Base-by-base conservation (phyloP, 2,113 vertebrate species). In the Melanocharis versteri region DNA sequence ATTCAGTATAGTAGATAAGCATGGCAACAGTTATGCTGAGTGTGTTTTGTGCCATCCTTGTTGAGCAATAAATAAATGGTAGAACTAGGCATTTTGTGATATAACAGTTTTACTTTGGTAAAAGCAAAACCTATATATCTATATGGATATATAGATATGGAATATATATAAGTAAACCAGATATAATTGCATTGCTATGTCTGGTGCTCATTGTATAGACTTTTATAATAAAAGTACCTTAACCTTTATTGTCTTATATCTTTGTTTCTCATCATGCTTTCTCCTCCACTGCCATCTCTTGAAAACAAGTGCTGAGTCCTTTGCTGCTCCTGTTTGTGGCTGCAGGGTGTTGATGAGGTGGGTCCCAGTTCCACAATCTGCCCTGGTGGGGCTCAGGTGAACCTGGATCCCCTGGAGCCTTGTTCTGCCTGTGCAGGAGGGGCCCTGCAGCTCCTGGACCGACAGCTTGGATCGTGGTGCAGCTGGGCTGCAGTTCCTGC, bases 41-140 rank as follows among this genome's bases (percentile, higher is more conserved):
- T 98, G 97, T 98, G 94, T 98, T 98, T 98, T 98, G 98, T 99
- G 98, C 98, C 98, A 99, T 98, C 97, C 97, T 98, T 98, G 98
- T 98, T 97, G 97, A 99, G 98, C 98, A 99, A 98, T 99, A 99
- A 99, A 98, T 98, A 99, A 97, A 97, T 97, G 97, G 96, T 97
- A 98, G 97, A 96, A 93, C 89, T 98, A 98, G 98, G 96, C 97
- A 97, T 97, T 97, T 96, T 97, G 97, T 97, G 94, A 97, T 97
- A 97, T 94, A 97, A 97, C 96, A 97, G 94, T 97, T 98, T 98
- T 97, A 96, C 97, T 97, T 98, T 97, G 97, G 89, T 97, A 98
- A 96, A 98, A 98, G 95, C 98, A 97, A 97, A 97, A 96, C 93
- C 94, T 96, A 88, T 97, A 94, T 98, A 98, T 97, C 96, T 96